Base-by-base conservation (phyloP, 2,797 vertebrate genomes). In the Ceryle rudis region DNA sequence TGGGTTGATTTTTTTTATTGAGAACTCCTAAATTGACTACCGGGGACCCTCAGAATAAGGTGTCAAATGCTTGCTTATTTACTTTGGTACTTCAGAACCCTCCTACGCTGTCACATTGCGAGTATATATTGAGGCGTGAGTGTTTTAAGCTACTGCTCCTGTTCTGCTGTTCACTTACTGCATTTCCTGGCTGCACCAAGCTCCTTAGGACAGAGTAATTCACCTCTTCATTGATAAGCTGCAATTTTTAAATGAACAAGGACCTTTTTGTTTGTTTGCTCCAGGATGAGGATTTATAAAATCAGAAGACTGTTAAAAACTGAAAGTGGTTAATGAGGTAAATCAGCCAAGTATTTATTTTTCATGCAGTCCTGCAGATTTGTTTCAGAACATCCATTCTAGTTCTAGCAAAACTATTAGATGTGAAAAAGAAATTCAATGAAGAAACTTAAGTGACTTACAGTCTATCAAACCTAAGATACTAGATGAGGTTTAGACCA, bases 21-120 rank as follows among this genome's bases (percentile, higher is more conserved):
- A 82, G 77, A 95, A 83, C 20, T 93, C 51, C 37, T 57, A 42
- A 89, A 88, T 20, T 83, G 37, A 82, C 70, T 80, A 64, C 46
- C 11, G 51, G 58, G 58, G 70, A 86, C 60, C 47, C 31, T 90
- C 23, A 33, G 84, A 90, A 93, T 85, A 83, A 54, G 37, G 65
- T 64, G 89, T 94, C 74, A 84, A 92, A 89, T 51, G 22, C 46
- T 80, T 93, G 23, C 46, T 78, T 94, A 72, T 90, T 97, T 94
- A 70, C 65, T 95, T 88, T 60, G 28, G 7, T 72, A 78, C 11
- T 81, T 79, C 60, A 81, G 64, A 91, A 52, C 14, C 35, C 60
- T 66, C 77, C 91, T 81, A 62, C 29, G 28, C 70, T 69, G 49
- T 77, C 81, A 83, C 37, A 44, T 39, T 60, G 57, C 14, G 14